phyloP scores from a whole-genome alignment of 2,113 vertebrate species.

The Brachypteracias leptosomus region DNA sequence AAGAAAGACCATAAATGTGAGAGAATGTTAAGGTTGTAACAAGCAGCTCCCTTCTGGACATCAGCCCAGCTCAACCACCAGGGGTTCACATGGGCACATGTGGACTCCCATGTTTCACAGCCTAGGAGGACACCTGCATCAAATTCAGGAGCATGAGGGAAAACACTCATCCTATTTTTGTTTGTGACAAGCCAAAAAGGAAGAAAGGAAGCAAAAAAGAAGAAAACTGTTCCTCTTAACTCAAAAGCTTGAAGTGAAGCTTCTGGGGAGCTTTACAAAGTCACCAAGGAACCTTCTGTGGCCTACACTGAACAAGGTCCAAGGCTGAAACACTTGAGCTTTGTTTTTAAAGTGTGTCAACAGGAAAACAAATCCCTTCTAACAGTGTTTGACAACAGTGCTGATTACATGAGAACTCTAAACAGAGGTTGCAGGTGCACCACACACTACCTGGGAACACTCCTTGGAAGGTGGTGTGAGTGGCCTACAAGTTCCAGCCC shows the following conservation, averaged over 20 bases:
- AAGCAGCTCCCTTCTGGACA: background rate
- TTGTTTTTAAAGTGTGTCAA: background rate
- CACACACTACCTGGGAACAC: background rate
- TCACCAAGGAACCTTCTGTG: background rate
- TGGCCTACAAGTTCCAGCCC: background rate
- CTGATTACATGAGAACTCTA: background rate
- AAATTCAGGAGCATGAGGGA: background rate
- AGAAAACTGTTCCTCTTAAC: background rate
- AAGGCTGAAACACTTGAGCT: background rate
- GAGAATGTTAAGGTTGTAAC: background rate
- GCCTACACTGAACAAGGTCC: background rate
- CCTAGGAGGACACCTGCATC: background rate
- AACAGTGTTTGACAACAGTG: background rate
- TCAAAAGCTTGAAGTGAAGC: background rate
- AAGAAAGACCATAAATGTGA: background rate
- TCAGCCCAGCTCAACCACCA: background rate
- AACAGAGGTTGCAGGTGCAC: background rate
- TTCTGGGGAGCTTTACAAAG: background rate
- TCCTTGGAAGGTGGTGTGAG: background rate
- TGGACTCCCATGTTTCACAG: background rate
- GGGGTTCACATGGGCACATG: background rate
- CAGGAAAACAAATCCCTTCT: background rate
- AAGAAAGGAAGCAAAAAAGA: background rate
- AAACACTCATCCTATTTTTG: background rate
- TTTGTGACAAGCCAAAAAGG: background rate